Base-by-base conservation (phyloP, 2,888 invertebrate genomes). In the Baccha elongata region DNA sequence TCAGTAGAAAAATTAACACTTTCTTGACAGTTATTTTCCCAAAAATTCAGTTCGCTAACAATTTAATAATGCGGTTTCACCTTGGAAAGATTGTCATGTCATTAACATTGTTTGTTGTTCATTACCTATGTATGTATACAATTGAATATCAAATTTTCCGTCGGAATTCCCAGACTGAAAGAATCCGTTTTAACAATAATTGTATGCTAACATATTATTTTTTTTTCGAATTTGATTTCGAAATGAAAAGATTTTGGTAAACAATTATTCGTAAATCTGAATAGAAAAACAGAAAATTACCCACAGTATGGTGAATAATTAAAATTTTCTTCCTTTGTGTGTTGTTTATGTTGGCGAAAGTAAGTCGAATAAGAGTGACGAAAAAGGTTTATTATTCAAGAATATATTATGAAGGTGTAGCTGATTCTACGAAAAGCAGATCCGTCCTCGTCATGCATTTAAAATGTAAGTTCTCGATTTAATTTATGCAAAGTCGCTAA, bases 401-500 rank as follows among this genome's bases (percentile, higher is more conserved):
- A 7, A 7, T 32, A 32, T 32, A 32, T n/a, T n/a, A n/a, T n/a
- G n/a, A n/a, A n/a, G n/a, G n/a, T 23, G 7, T 50, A 15, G 11
- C 1, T 0, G 7, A 15, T n/a, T 21, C 35, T 26, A 19, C 17
- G 1, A 35, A 48, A 23, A 68, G 44, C 21, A 60, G 60, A 64
- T 80, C 46, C 50, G 58, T 80, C 46, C 67, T 55, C 67, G 67
- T 72, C 83, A 78, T 76, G 78, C 76, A 78, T 83, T 81, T 83
- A 83, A 78, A 83, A 72, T 67, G 83, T 78, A 78, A 83, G 76
- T 83, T 78, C 71, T 55, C 35, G 67, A 83, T 53, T 62, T 83
- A 83, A 72, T 83, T 83, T 83, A 83, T 83, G 83, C 83, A 83
- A 83, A 83, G 83, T 72, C 83, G 78, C 78, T 83, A 78, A 83